These are phyloP conservation scores for Lepilemur ruficaudatus DNA, from an alignment of 2,797 vertebrate species.

Conservation along the genomic window DNA sequence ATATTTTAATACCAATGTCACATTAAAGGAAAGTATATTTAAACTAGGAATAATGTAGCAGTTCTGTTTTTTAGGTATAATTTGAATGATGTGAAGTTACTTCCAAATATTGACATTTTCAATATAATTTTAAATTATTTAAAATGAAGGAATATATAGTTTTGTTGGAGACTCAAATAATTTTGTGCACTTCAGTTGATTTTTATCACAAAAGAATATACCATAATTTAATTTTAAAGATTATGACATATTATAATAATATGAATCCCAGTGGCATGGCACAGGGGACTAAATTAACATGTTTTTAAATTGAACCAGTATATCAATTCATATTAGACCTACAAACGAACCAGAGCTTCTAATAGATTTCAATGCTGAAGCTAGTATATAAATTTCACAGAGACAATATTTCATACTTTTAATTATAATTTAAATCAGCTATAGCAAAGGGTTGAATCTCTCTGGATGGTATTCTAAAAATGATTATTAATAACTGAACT, in stretches of 20 bases:
- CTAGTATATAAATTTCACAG: neutral
- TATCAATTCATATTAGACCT: neutral
- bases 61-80: neutral
- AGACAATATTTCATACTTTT: neutral
- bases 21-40: neutral
- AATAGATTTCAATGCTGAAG: neutral
- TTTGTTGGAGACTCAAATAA: neutral
- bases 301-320: constrained; percentile 1
- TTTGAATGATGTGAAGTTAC: neutral
- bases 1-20: neutral
- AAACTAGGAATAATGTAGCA: neutral
- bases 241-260: neutral
- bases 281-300: neutral
- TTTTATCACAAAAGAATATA: constrained; percentile 9
- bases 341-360: neutral
- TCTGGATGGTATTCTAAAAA: neutral
- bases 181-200: neutral
- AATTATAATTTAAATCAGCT: constrained; percentile 32
- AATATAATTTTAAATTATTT: neutral
- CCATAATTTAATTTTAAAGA: constrained; percentile 1
- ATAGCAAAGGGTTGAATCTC: neutral
- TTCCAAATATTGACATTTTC: neutral
- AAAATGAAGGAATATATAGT: neutral
- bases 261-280: neutral
- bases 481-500: neutral